Evolutionary conservation across 2,888 invertebrate genomes (phyloP), one percentile per base, ranked within the genome.

Genomic region (Tachystola acroxantha): DNA sequence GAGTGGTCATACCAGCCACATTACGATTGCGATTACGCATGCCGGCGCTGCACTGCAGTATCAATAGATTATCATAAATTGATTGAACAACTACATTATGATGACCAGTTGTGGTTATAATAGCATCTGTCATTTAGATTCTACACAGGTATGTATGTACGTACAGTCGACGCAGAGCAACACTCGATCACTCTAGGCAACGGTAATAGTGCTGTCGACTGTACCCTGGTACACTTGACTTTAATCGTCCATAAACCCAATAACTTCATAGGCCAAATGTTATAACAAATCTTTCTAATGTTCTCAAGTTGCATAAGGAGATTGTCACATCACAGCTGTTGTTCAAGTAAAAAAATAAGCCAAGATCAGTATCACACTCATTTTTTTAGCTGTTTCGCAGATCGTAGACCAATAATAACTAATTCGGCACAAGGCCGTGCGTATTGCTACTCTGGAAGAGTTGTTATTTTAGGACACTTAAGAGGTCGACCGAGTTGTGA

Each of bases 341-440:
- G 16, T 16, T 16, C 16, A 16, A 16, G 6, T 3, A 16, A 20
- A n/a, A 24, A 9, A 9, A n/a, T n/a, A 24, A 24, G 24, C 3
- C 24, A 24, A n/a, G n/a, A n/a, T 24, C 24, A 7, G 24, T n/a
- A 24, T 24, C 9, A 3, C 24, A 6, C n/a, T 4, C 7, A n/a
- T 7, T 11, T 10, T 31, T 14, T 36, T 12, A 14, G 16, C 20
- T 30, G 22, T 24, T 29, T 31, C 31, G 34, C 34, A 11, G 29
- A 30, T 27, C 63, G 51, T 51, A 57, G 48, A 57, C 40, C 45
- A 55, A n/a, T 24, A 24, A n/a, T n/a, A 24, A 53, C 47, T 48
- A 58, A 71, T 66, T 59, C 48, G 53, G 71, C 50, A 51, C 76
- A 73, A 75, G 74, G 75, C 49, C 62, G 50, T 46, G 34, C 32